Evolutionary conservation across 2,888 invertebrate genomes (phyloP), one percentile per base, ranked within the genome.

Genomic region (Ctena decussata): DNA sequence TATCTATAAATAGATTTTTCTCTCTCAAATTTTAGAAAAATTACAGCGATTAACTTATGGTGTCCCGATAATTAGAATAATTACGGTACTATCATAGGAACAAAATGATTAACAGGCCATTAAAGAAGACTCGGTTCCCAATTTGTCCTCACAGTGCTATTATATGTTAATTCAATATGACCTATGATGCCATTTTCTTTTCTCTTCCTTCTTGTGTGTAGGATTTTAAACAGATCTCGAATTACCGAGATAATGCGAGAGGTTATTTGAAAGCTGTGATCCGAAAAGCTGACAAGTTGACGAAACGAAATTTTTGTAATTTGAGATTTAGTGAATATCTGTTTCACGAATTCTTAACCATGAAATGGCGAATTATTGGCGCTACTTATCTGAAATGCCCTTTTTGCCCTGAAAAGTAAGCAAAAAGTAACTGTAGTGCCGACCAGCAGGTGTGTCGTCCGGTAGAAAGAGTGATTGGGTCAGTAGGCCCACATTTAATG

Each of bases 221-320:
- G n/a, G 35, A 35, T 70, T 57, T 37, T 39, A 41, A 18, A n/a
- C 35, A 35, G 35, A 37, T 70, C 35, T 70, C 70, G 70, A 41
- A 70, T 70, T 70, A 70, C 70, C 35, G 8, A 32, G 70, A 70
- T n/a, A 65, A 73, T 65, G 69, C 77, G 82, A 77, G n/a, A 46
- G 37, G 44, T 71, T 41, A 77, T 53, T 57, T 46, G 77, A 76
- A 81, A 41, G 30, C 69, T 41, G 11, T 77, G 75, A 82, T 35
- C 57, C 82, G 39, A 15, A 65, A 77, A 82, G 77, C 71, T 46
- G 82, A 46, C 69, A 77, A 82, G 35, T 82, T 77, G 82, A 73
- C 41, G 30, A 70, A 70, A 70, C 8, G 6, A 24, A 21, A 21
- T 8, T 24, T 57, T 57, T 57, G 57, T 57, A 57, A 57, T 8